phyloP scores from a whole-genome alignment of 2,797 vertebrate species.

The Ficedula albicollis region DNA sequence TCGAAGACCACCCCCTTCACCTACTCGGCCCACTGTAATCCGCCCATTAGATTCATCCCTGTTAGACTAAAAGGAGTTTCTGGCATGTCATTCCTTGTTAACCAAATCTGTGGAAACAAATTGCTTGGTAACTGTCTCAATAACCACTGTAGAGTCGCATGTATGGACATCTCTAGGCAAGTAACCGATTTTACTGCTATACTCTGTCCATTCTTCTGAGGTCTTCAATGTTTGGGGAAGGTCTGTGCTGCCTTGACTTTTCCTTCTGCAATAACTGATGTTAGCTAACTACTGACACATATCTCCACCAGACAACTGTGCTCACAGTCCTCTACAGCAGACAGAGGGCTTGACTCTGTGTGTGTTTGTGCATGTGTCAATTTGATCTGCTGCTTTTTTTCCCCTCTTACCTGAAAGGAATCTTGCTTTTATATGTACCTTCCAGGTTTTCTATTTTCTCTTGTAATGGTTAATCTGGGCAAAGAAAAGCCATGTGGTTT shows the following conservation, averaged over 20 bases:
- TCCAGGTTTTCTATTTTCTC: slow-evolving; percentile 20
- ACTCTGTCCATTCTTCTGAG: slow-evolving; percentile 57
- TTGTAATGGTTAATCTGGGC: slow-evolving; percentile 11
- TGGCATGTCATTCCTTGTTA: slow-evolving; percentile 74
- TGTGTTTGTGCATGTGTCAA: background rate
- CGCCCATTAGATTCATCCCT: slow-evolving; percentile 79
- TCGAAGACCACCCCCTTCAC: slow-evolving; percentile 81
- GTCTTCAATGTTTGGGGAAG: slow-evolving; percentile 52
- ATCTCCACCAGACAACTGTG: slow-evolving; percentile 39
- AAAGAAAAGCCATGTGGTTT: slow-evolving; percentile 12
- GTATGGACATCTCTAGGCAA: slow-evolving; percentile 76
- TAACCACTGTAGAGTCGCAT: slow-evolving; percentile 74
- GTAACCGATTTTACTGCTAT: slow-evolving; percentile 72
- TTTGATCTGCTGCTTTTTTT: background rate
- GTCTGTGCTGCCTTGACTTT: slow-evolving; percentile 46
- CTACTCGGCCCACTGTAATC: slow-evolving; percentile 80
- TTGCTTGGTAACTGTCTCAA: slow-evolving; percentile 65
- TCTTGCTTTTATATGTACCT: slow-evolving; percentile 14
- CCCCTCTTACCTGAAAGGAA: background rate
- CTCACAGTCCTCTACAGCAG: background rate
- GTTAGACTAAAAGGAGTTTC: slow-evolving; percentile 77
- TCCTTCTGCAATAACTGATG: slow-evolving; percentile 42
- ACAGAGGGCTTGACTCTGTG: background rate
- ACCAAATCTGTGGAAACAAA: slow-evolving; percentile 63
- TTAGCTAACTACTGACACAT: slow-evolving; percentile 43